Conservation (phyloP, 2,797 vertebrate genomes). For the Pterois miles region DNA sequence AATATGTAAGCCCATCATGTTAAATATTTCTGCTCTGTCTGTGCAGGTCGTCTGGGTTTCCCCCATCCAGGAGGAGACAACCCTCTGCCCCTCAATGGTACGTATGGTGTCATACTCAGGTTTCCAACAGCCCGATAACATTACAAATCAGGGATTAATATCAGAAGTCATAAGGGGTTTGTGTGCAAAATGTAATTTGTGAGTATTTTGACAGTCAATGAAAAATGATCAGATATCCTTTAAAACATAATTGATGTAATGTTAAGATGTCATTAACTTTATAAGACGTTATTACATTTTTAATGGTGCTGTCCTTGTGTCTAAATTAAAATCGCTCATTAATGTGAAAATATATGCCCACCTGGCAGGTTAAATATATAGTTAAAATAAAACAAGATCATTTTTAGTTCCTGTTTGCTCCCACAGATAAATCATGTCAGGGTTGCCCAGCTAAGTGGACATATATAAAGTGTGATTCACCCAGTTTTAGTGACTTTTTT, state of each 20-base stretch:
- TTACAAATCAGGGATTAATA: background rate
- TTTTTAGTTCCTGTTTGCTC: background rate
- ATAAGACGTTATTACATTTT: background rate
- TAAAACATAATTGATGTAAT: background rate
- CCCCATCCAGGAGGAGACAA: slow-evolving; percentile 89
- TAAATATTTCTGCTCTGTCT: slow-evolving; percentile 58
- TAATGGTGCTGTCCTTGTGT: background rate
- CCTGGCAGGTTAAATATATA: background rate
- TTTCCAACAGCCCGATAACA: background rate
- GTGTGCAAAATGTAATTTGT: background rate
- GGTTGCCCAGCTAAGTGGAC: background rate
- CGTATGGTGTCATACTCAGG: slow-evolving; percentile 56
- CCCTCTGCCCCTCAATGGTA: slow-evolving; percentile 91
- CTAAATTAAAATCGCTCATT: background rate
- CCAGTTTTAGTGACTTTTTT: background rate
- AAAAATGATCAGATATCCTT: background rate
- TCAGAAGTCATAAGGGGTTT: background rate
- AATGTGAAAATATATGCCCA: background rate
- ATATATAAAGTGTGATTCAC: background rate
- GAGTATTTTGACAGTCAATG: background rate
- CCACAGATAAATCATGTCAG: background rate
- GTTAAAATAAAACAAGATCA: background rate
- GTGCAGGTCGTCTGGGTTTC: slow-evolving; percentile 89
- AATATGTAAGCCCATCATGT: background rate
- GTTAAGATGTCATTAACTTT: background rate